These are phyloP conservation scores for Chaenocephalus aceratus DNA, from an alignment of 2,113 vertebrate genomes.

Conservation along the genomic window DNA sequence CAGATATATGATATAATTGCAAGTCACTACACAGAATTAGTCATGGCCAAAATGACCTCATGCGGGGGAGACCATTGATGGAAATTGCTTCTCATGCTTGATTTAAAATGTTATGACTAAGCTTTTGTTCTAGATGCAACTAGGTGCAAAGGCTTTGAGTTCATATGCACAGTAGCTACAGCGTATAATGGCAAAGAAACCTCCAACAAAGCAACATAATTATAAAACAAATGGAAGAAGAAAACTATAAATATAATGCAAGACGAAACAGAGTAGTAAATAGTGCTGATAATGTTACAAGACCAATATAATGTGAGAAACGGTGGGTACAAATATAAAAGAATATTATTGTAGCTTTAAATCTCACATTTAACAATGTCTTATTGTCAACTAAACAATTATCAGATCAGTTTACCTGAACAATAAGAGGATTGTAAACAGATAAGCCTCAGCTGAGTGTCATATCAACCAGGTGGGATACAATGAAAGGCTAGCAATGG, in stretches of 20 bases:
- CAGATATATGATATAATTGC: slow-evolving; percentile 15
- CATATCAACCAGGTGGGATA: slow-evolving; percentile 59
- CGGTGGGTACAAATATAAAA: not conserved
- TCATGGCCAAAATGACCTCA: slow-evolving; percentile 18
- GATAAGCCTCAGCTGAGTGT: slow-evolving; percentile 41
- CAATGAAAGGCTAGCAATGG: slow-evolving; percentile 26
- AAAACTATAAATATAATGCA: no score
- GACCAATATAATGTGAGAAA: not conserved
- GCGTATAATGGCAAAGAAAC: no score
- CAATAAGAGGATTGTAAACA: slow-evolving; percentile 66
- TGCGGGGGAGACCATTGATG: not conserved
- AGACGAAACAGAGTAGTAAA: no score
- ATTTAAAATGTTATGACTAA: not conserved
- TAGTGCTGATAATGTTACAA: no score
- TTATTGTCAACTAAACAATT: slow-evolving; percentile 41
- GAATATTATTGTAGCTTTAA: not conserved
- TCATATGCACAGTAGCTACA: no score
- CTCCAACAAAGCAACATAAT: no score
- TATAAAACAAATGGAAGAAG: no score
- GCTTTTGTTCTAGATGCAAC: not conserved
- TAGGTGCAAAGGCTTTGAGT: no score
- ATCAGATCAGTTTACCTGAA: slow-evolving; percentile 64
- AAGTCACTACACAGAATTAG: not conserved
- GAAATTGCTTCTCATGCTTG: not conserved
- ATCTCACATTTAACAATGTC: slow-evolving; percentile 14